Evolutionary conservation across 2,797 vertebrate genomes (phyloP).

Genomic region (Lagorchestes hirsutus): DNA sequence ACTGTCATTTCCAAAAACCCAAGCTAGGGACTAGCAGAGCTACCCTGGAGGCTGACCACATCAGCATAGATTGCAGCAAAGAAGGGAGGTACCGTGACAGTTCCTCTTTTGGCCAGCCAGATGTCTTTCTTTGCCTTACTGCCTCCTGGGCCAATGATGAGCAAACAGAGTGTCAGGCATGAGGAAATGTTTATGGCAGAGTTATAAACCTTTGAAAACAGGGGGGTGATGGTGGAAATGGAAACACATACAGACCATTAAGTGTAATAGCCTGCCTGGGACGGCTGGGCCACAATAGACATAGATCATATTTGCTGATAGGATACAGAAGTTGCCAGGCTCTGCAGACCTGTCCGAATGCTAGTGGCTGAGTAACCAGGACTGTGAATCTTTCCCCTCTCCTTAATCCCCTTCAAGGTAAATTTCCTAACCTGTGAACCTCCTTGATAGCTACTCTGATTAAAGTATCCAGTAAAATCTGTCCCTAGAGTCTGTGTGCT

Average conservation of each 20-base stretch:
- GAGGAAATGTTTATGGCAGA: slow-evolving; percentile 49
- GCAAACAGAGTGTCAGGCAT: slow-evolving; percentile 50
- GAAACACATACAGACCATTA: slow-evolving; percentile 31
- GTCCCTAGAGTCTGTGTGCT: neutral
- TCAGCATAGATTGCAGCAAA: neutral
- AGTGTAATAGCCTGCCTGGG: slow-evolving; percentile 4
- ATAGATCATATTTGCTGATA: slow-evolving; percentile 64
- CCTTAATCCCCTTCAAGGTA: neutral
- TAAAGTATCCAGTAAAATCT: neutral
- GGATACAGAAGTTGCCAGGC: slow-evolving; percentile 56
- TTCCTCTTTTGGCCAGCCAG: neutral
- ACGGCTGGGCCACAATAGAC: neutral
- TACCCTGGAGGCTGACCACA: neutral
- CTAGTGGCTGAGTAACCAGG: neutral
- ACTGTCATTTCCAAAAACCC: neutral
- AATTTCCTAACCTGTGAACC: neutral
- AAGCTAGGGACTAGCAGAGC: neutral
- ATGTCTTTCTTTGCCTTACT: neutral
- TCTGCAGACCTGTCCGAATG: slow-evolving; percentile 34
- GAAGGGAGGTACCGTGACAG: neutral
- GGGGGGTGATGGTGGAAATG: slow-evolving; percentile 42
- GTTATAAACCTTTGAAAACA: slow-evolving; percentile 60
- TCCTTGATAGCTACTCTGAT: neutral
- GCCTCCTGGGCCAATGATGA: neutral
- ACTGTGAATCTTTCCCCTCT: neutral